phyloP scores from a whole-genome alignment of 2,113 vertebrate species.

The Elaphurus davidianus region DNA sequence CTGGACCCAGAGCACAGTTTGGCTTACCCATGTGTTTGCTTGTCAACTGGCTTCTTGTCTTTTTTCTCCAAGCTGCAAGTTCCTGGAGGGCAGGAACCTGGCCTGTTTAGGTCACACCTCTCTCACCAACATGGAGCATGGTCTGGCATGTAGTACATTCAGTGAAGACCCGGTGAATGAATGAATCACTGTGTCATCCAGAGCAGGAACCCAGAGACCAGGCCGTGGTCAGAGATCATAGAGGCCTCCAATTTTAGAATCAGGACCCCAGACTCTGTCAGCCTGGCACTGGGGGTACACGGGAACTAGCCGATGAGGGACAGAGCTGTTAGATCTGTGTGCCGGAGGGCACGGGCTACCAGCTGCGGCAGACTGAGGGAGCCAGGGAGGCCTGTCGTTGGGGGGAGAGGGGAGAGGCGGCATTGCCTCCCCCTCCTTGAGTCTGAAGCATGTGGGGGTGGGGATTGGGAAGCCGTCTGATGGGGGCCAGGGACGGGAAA shows the following conservation, averaged over 20 bases:
- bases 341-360: background rate
- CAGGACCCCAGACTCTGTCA: background rate
- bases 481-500: background rate
- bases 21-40: background rate
- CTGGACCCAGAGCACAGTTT: background rate
- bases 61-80: background rate
- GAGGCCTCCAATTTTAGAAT: background rate
- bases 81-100: background rate
- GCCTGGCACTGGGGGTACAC: background rate
- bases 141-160: fast-evolving
- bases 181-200: background rate
- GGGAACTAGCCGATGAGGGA: background rate
- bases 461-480: background rate
- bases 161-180: background rate
- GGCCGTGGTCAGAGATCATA: background rate
- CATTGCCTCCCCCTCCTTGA: background rate
- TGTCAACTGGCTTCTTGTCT: background rate
- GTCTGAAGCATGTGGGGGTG: background rate
- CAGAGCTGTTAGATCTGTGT: background rate
- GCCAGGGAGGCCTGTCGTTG: background rate
- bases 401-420: too few species aligned
- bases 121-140: fast-evolving
- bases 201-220: background rate
- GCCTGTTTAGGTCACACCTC: background rate
- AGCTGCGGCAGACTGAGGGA: background rate